phyloP scores from a whole-genome alignment of 2,888 invertebrate species.

The Heliconius erato region DNA sequence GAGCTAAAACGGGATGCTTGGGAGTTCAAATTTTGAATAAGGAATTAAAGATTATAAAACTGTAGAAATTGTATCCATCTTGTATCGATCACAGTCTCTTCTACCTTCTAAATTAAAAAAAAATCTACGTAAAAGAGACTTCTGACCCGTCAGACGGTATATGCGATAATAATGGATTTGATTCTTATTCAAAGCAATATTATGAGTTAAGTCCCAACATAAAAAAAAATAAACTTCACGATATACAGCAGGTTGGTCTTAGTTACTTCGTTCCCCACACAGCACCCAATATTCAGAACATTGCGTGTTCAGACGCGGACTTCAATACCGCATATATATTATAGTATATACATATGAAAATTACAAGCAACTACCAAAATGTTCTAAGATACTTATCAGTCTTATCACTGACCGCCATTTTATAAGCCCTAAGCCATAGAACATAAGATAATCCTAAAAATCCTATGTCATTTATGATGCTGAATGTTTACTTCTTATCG shows the following conservation, averaged over 20 bases:
- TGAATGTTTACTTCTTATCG: slow-evolving; percentile 34
- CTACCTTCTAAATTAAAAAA: too few species aligned
- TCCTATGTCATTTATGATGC: slow-evolving; percentile 28
- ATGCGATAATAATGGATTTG: too few species aligned
- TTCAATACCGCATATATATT: not conserved
- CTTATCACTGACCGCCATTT: slow-evolving; percentile 38
- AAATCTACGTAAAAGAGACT: too few species aligned
- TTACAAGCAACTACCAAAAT: slow-evolving; percentile 6
- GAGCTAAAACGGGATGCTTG: not conserved
- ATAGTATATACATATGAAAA: not conserved
- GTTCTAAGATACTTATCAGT: slow-evolving; percentile 22
- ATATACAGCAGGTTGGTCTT: too few species aligned
- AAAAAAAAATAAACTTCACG: too few species aligned
- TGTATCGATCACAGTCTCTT: too few species aligned
- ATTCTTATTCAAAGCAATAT: too few species aligned
- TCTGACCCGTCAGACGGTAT: too few species aligned
- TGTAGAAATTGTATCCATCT: too few species aligned
- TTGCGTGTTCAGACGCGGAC: not conserved
- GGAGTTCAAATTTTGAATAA: not conserved
- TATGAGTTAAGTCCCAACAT: too few species aligned
- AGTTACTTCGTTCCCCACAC: too few species aligned
- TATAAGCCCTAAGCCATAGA: slow-evolving; percentile 38
- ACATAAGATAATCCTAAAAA: slow-evolving; percentile 37
- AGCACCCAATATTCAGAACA: too few species aligned
- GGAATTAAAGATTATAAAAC: not conserved